Evolutionary conservation across 2,797 vertebrate species (phyloP).

Genomic region (Anguilla marmorata): DNA sequence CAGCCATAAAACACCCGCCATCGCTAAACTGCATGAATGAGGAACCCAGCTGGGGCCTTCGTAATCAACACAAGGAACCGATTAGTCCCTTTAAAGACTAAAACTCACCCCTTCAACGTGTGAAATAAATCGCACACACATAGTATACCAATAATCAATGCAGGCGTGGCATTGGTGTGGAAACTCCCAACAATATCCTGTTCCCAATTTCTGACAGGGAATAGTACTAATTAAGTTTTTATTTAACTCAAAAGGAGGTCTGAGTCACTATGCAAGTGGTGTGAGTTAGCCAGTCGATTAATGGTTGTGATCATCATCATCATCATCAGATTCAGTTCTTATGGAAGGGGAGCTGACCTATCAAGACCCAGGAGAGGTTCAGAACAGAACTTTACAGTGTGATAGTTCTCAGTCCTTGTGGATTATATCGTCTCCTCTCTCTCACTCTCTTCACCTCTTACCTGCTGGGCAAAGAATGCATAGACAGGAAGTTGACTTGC

Average conservation of each 20-base stretch:
- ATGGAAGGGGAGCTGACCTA: neutral
- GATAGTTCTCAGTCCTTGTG: neutral
- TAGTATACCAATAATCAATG: neutral
- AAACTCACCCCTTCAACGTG: neutral
- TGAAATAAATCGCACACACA: constrained; percentile 3
- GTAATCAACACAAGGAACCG: neutral
- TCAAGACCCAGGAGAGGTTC: neutral
- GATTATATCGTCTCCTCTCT: neutral
- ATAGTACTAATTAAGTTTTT: neutral
- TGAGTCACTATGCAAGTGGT: neutral
- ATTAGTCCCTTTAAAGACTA: constrained; percentile 1
- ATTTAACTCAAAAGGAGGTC: neutral
- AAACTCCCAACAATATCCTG: neutral
- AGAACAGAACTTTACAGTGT: neutral
- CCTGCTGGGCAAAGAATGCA: too few species aligned
- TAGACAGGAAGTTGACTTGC: too few species aligned
- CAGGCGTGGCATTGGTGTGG: neutral
- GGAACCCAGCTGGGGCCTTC: neutral
- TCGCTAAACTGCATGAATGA: neutral
- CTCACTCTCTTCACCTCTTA: too few species aligned
- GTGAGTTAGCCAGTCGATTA: neutral
- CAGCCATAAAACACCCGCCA: neutral
- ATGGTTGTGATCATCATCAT: neutral
- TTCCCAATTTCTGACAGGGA: neutral
- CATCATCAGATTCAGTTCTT: neutral